Base-by-base conservation (phyloP, 2,113 vertebrate genomes). In the Chascanopsetta lugubris region DNA sequence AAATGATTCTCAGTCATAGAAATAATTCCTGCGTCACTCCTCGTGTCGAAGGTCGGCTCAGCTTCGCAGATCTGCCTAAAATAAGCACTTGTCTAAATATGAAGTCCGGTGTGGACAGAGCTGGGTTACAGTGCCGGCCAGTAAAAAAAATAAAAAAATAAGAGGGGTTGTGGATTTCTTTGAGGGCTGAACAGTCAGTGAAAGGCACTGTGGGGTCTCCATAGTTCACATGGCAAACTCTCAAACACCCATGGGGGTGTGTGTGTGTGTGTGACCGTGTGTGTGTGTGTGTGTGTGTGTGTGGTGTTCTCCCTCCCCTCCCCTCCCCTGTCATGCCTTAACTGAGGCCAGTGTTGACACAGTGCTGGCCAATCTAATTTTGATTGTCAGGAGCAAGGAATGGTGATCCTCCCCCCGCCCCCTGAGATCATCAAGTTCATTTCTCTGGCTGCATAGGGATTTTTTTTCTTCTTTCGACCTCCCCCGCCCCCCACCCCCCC, bases 371-470 rank as follows among this genome's bases (percentile, higher is more conserved):
- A 92, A 92, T 92, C 91, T 91, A 89, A 92, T 91, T 92, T 89
- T 90, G 87, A 92, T 90, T 89, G 90, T 89, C 88, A 89, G 89
- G 82, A 86, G 89, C 87, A 87, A 89, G 85, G 79, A 88, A 88
- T 85, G 86, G 87, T 61, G 78, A 88, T 86, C 85, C 81, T 82
- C 83, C 88, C 83, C 79, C 87, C 70, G 24, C 81, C 81, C 90
- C 79, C 74, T 78, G 88, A 92, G 92, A 93, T 92, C 91, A 93
- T 91, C 89, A 91, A 91, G 91, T 93, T 93, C 91, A 91, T 92
- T 92, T 93, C 86, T 88, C 87, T 89, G 87, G 82, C 87, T 88
- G 85, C 82, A 88, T 83, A 85, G 84, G 85, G 85, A 83, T 85
- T 83, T 80, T 80, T 81, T 74, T 65, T 70, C 64, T 57, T 20